Base-by-base conservation (phyloP, 2,888 invertebrate species). In the Ichneumon xanthorius region DNA sequence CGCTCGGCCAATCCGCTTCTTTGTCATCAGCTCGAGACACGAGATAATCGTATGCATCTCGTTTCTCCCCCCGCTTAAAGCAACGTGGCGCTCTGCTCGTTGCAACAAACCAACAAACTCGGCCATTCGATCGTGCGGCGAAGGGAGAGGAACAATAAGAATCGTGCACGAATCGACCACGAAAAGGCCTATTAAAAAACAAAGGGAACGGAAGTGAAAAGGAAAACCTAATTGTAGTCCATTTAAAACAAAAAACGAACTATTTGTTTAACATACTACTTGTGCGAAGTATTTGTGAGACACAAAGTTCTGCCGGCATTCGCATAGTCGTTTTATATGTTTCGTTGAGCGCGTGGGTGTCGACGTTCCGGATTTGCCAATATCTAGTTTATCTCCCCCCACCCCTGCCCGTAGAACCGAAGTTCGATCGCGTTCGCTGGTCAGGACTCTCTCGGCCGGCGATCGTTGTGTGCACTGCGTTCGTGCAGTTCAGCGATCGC, bases 121-220 rank as follows among this genome's bases (percentile, higher is more conserved):
- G 68, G 75, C 75, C 80, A 50, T 75, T 81, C 45, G 80, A 81
- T 75, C 80, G 80, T 33, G 63, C 19, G 37, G 55, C 68, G 40
- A 68, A 48, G 73, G 37, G 65, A 81, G 19, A 68, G 16, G 0
- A 48, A 16, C 16, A 16, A 48, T 48, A 16, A 48, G 14, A 73
- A 40, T 72, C 45, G 50, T 45, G 4, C 7, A 48, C 58, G 33
- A 70, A 63, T 71, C 63, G 26, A 58, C 11, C 26, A 45, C 61
- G 22, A 55, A 67, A 48, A 30, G 33, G 72, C 33, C 65, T 45
- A 48, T 48, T 68, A 37, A 37, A 65, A 19, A 14, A 68, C 58
- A 30, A n/a, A 19, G 55, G 73, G 58, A 73, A 19, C 45, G 16
- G 11, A 14, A 14, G 45, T 33, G 30, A 45, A 22, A 16, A 22